Evolutionary conservation across 2,888 invertebrate genomes (phyloP), one percentile per base, ranked within the genome.

Genomic region (Trachelus stipa): DNA sequence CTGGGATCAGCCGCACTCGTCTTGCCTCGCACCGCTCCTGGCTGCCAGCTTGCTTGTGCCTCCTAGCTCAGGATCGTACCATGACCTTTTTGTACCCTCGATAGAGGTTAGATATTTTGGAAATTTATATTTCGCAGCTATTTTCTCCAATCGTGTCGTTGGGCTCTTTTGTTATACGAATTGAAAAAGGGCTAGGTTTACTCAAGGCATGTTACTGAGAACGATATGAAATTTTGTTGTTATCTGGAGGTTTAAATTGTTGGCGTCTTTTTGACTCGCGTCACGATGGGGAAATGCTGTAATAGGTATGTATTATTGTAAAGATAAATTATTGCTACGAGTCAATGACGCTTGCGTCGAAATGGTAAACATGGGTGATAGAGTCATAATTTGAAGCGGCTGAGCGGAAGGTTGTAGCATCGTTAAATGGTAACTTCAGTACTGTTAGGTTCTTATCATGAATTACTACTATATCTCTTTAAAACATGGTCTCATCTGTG

Each of bases 11-110:
- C 56, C 56, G 23, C 9, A 82, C 86, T 83, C 87, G 73, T 75
- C 74, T 73, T 79, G 80, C 81, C 80, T 80, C 83, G 85, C 85
- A 83, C 83, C 83, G 56, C 56, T 56, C 56, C 56, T 56, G 85
- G 86, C 78, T 77, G 76, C 78, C 84, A 84, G 84, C 86, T 86
- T 84, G 85, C 87, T 87, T 84, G 81, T 81, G 86, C 56, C 56
- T 56, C 56, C 23, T 56, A 9, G 23, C 23, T 56, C 56, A 56
- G 56, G 56, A 56, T 56, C 56, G 56, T 56, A 23, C 9, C 23
- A 56, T 56, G 23, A 9, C 56, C 56, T 6, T 56, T 56, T 9
- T 23, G 56, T 15, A 56, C 56, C 56, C 56, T 56, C 9, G 23
- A 23, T 23, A 56, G 56, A 56, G 56, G 9, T 56, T 56, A 23